Base-by-base conservation (phyloP, 2,797 vertebrate species). In the Sebastes glaucus region DNA sequence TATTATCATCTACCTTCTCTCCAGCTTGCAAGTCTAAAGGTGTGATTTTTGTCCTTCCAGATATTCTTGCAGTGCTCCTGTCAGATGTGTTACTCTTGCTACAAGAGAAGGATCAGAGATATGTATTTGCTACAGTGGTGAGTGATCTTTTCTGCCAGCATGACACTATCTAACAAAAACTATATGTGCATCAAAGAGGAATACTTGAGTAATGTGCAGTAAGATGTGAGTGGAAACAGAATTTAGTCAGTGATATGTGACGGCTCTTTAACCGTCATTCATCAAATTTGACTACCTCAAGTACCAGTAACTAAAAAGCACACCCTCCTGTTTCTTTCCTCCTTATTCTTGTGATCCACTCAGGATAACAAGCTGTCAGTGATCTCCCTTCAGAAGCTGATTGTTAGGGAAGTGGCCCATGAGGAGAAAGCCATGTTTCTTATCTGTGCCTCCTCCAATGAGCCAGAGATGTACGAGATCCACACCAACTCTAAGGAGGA, bases 21-120 rank as follows among this genome's bases (percentile, higher is more conserved):
- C 32, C 35, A 49, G 18, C n/a, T 33, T 14, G 20, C 5, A 52
- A 42, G n/a, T 59, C 23, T 70, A n/a, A 71, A 57, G 9, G 11
- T 23, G 18, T 79, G 7, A 28, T 67, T 33, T 79, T 67, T 79
- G 33, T 74, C 22, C 30, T 87, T 88, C 2, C 82, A 99, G 99
- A 99, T 85, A 96, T 98, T 80, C 94, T 98, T 20, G 99, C 97
- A 6, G 96, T 99, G 76, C 96, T 99, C 32, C 91, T 99, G 69
- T 97, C 97, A 0, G 98, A 99, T 13, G 97, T 98, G 18, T 93
- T 99, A 42, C 79, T 99, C 77, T 91, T 99, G 46, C 93, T 99
- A 5, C 99, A 99, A 92, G 99, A 99, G 73, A 99, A 99, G 87
- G 99, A 99, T 88, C 98, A 99, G 94, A 96, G 97, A 95, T 98